These are phyloP conservation scores for Gandaritis pyraliata DNA, from an alignment of 2,888 invertebrate species.

Conservation along the genomic window DNA sequence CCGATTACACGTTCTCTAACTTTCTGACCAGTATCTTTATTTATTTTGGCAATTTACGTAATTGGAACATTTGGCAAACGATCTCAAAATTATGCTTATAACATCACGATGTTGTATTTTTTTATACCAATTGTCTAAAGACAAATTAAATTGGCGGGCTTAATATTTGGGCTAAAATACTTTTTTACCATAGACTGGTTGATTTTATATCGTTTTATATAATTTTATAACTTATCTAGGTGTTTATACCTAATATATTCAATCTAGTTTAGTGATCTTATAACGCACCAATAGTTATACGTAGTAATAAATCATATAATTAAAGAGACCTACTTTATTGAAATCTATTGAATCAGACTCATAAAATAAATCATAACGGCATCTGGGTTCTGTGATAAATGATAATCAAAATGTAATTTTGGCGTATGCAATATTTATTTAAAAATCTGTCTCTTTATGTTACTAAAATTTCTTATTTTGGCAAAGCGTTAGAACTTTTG, in stretches of 20 bases:
- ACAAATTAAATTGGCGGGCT: constrained; percentile 18
- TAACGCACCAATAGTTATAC: constrained; percentile 42
- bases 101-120: constrained; percentile 14
- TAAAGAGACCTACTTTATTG: constrained; percentile 3
- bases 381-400: constrained; percentile 75
- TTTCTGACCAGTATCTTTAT: constrained; percentile 27
- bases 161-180: constrained; percentile 28
- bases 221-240: constrained; percentile 16
- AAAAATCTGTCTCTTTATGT: constrained; percentile 23
- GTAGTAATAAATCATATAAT: constrained; percentile 11
- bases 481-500: constrained; percentile 26
- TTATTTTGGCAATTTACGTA: constrained; percentile 10
- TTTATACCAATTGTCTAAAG: constrained; percentile 18
- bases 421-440: constrained; percentile 48
- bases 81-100: constrained; percentile 42
- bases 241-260: constrained; percentile 27
- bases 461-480: constrained; percentile 23
- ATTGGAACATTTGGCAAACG: constrained; percentile 32
- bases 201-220: constrained; percentile 29
- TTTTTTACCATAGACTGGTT: constrained; percentile 36
- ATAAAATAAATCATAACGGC: constrained; percentile 25
- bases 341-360: constrained; percentile 23
- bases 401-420: constrained; percentile 72
- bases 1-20: constrained; percentile 23
- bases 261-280: constrained; percentile 37